Percentiles rank a stretch among this genome's conserved stretches.
Conservation (phyloP, 1,140 invertebrate genomes). For the Heliconius melpomene region DNA sequence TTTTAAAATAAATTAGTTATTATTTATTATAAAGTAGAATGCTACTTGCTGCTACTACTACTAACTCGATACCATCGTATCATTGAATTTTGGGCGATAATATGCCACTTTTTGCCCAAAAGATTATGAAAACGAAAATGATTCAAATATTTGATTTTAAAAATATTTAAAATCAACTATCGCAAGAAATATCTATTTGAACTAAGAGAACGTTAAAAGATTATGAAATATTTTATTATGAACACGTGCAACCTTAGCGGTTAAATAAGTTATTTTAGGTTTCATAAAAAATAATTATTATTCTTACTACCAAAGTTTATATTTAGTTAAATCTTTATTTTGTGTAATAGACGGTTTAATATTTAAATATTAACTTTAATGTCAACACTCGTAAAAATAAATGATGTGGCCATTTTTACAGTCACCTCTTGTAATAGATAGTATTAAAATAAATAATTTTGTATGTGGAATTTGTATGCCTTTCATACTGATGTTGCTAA, state of each 20-base stretch:
- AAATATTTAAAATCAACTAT: too few species aligned
- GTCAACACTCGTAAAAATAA: conserved; percentile 10
- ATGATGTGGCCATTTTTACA: neutral
- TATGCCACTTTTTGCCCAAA: too few species aligned
- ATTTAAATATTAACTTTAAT: conserved; percentile 7
- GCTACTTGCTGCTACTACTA: too few species aligned
- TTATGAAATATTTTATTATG: neutral
- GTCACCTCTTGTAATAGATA: conserved; percentile 8
- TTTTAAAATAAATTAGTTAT: too few species aligned
- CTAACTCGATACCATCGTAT: too few species aligned
- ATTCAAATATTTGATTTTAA: too few species aligned
- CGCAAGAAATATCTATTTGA: neutral
- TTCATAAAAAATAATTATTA: conserved; percentile 5
- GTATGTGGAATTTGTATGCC: neutral
- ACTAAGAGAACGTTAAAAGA: neutral
- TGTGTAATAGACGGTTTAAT: conserved; percentile 1
- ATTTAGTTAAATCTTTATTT: neutral
- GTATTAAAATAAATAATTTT: conserved; percentile 10
- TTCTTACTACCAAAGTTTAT: neutral
- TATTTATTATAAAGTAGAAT: too few species aligned
- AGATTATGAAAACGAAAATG: too few species aligned
- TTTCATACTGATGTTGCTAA: neutral
- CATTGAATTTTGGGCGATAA: too few species aligned
- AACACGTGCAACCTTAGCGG: neutral
- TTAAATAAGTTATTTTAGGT: neutral